Conservation (phyloP, 2,888 invertebrate species). For the Sipha maydis region DNA sequence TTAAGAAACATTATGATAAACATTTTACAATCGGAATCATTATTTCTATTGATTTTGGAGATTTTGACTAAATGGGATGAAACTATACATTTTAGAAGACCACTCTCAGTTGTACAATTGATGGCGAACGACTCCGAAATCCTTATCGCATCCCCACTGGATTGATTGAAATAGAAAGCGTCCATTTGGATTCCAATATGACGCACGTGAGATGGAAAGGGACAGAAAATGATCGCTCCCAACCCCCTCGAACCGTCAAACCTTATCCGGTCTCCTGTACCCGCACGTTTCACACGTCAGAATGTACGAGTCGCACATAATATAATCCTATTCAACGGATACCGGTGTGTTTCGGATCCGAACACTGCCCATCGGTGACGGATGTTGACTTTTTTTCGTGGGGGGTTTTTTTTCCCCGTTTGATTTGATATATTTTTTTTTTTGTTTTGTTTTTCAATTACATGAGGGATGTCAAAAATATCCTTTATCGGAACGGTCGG, state of each 20-base stretch:
- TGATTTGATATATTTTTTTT: not conserved
- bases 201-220: no score
- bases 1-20: no score
- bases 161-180: no score
- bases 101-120: no score
- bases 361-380: conserved; percentile 23
- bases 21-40: no score
- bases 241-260: not conserved
- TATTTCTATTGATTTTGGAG: no score
- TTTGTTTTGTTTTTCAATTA: conserved; percentile 10
- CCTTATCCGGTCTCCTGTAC: not conserved
- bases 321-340: not conserved
- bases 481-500: conserved; percentile 14
- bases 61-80: no score
- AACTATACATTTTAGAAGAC: no score
- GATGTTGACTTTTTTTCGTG: conserved; percentile 32
- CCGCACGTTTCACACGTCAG: conserved; percentile 24
- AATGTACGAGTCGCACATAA: not conserved
- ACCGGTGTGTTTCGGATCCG: not conserved
- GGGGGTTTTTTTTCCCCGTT: not conserved
- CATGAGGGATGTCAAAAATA: conserved; percentile 1
- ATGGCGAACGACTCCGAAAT: no score
- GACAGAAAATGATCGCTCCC: no score
- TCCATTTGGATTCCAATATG: no score
- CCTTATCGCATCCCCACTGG: no score